Base-by-base conservation (phyloP, 35 echinoderm and acorn worm species). In the Apostichopus californicus region DNA sequence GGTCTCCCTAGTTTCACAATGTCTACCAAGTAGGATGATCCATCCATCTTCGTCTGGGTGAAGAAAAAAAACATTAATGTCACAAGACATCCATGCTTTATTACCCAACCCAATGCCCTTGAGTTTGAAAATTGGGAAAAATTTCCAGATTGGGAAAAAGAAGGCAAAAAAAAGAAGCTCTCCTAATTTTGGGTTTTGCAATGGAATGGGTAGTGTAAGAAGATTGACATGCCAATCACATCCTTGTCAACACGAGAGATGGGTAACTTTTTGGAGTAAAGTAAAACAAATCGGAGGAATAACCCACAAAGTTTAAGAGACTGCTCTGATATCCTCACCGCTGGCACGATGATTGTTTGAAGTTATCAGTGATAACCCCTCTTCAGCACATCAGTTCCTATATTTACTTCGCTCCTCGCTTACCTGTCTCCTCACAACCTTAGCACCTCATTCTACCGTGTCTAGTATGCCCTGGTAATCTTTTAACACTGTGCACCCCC, bases 221-320 rank as follows among this genome's bases (percentile, higher is more conserved):
- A 58, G 55, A 20, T 85, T 85, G 81, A 85, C 81, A 85, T 58
- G 81, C 81, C 81, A 85, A 85, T 85, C 81, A 59, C 81, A 59
- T 83, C 56, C 1, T 85, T 60, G 57, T 75, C 15, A 75, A 75
- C 71, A 75, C 7, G 8, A 75, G 71, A 20, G 71, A 75, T 6
- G 12, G 0, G 12, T 75, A 75, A 75, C 71, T 75, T n/a, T 75
- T 75, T 68, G 7, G 17, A 6, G 17, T 75, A 20, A 75, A n/a
- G 71, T 20, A 75, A 75, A n/a, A 14, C 11, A 75, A 18, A 75
- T 18, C 15, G 64, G 34, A 46, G 34, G 34, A 61, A 61, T 4
- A 61, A 12, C 58, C 58, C 58, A 8, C 58, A 75, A 75, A 75
- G n/a, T 6, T 75, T n/a, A 61, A 75, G 71, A 75, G 11, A 22